These are phyloP conservation scores for Leptinotarsa peninsularis DNA, from an alignment of 2,888 invertebrate species.

Conservation along the genomic window DNA sequence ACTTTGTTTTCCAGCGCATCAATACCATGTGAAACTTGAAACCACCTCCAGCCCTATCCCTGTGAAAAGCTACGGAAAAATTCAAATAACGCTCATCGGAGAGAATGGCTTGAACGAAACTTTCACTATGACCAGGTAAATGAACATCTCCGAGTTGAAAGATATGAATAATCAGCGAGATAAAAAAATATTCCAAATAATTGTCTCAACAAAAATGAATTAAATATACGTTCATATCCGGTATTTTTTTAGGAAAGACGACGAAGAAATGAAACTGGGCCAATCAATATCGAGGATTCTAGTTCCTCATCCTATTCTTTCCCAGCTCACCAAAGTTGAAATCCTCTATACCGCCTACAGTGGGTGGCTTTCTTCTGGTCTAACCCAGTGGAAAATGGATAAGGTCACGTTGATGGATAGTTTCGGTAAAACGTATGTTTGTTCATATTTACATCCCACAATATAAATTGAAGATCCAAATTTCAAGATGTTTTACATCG, in stretches of 20 bases:
- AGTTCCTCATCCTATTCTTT: conserved; percentile 89
- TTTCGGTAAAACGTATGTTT: conserved; percentile 79
- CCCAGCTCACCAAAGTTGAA: conserved; percentile 78
- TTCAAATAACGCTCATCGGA: conserved; percentile 83
- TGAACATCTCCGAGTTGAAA: neutral
- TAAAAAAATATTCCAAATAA: too few relatives aligned
- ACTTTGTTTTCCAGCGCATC: conserved; percentile 75
- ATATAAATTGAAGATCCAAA: neutral
- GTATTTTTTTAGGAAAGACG: conserved; percentile 76
- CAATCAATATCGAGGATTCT: conserved; percentile 83
- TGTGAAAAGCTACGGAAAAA: conserved; percentile 81
- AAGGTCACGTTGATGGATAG: conserved; percentile 87
- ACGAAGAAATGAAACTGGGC: conserved; percentile 78
- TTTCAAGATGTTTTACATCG: too few relatives aligned
- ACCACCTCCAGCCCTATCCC: conserved; percentile 77
- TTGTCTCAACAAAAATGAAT: too few relatives aligned
- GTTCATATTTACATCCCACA: neutral
- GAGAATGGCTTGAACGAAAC: conserved; percentile 88
- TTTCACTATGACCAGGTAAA: conserved; percentile 85
- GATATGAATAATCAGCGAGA: too few relatives aligned
- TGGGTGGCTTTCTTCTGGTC: conserved; percentile 90
- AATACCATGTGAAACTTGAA: conserved; percentile 86
- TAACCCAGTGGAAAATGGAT: conserved; percentile 83
- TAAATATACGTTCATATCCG: neutral
- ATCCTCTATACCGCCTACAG: conserved; percentile 89